These are phyloP conservation scores for Drosophila cyrtoloma DNA, from an alignment of 2,888 invertebrate species.

Conservation along the genomic window DNA sequence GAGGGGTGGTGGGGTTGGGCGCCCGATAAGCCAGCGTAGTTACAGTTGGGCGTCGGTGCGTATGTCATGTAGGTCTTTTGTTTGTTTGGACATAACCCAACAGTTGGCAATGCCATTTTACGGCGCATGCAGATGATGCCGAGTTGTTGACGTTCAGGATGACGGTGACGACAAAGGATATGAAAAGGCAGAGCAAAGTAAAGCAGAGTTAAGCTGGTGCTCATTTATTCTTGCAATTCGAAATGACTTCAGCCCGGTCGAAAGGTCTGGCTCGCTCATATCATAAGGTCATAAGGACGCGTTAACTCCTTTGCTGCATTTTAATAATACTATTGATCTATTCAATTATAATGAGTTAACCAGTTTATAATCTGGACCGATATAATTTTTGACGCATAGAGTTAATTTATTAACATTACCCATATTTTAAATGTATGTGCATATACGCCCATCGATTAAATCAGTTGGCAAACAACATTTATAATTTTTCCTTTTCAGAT, in stretches of 20 bases:
- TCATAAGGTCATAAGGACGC: background rate
- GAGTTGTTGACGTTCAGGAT: slow-evolving; percentile 50
- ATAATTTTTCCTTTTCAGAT: background rate
- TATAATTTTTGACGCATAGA: background rate
- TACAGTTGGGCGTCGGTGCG: slow-evolving; percentile 83
- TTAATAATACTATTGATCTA: slow-evolving; percentile 5
- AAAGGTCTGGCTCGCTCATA: slow-evolving; percentile 5
- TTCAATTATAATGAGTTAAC: slow-evolving; percentile 25
- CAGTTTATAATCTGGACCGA: slow-evolving; percentile 5
- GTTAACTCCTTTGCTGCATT: slow-evolving; percentile 16
- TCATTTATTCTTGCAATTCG: slow-evolving; percentile 59
- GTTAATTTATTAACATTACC: background rate
- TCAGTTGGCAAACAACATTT: background rate
- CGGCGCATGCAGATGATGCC: slow-evolving; percentile 48
- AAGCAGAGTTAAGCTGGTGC: slow-evolving; percentile 55
- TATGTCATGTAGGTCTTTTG: slow-evolving; percentile 83
- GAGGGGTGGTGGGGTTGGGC: slow-evolving; percentile 67
- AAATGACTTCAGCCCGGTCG: slow-evolving; percentile 30
- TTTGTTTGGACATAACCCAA: slow-evolving; percentile 46
- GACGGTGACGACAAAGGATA: slow-evolving; percentile 49
- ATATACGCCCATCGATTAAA: background rate
- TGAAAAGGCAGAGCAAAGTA: slow-evolving; percentile 60
- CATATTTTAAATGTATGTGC: background rate
- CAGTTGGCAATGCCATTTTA: slow-evolving; percentile 54
- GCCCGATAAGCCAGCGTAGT: slow-evolving; percentile 80